Base-by-base conservation (phyloP, 2,797 vertebrate species). In the Morus bassanus region DNA sequence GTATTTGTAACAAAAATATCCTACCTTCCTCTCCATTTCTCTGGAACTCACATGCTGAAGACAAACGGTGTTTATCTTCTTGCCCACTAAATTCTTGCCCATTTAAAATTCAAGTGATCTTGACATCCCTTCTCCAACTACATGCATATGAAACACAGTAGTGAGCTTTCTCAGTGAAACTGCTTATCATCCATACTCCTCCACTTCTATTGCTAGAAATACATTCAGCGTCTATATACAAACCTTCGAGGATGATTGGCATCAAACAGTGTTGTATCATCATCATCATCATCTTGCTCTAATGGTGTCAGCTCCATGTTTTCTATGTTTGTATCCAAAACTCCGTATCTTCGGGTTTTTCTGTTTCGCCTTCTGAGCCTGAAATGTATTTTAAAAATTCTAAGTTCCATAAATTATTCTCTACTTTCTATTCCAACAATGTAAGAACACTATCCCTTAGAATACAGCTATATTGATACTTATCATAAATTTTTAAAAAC, bases 281-380 rank as follows among this genome's bases (percentile, higher is more conserved):
- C 98, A 48, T 98, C 98, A 37, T 98, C 98, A 85, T 98, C 98
- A 50, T 98, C 98, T 96, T 98, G 98, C 64, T 98, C 98, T 91
- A 98, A 96, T 1, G 98, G 98, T 9, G 98, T 98, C 94, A 98
- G 87, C 54, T 98, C 98, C 98, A 98, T 98, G 85, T 98, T 98
- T 96, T 98, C 98, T 97, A 98, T 96, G 93, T 98, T 98, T 19
- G 97, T 98, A 69, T 98, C 98, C 97, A 98, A 94, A 96, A 98
- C 98, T 45, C 98, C 98, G 0, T 98, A 98, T 65, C 96, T 97
- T 75, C 98, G 96, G 1, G 98, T 98, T 94, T 98, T 98, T 74
- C 97, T 98, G 89, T 97, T 98, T 95, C 93, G 97, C 93, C 97
- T 97, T 96, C 98, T 97, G 91, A 98, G 96, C 53, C 98, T 98